Evolutionary conservation across 2,113 vertebrate species (phyloP), one percentile per base, ranked within the genome.

Genomic region (Pluvianellus socialis): DNA sequence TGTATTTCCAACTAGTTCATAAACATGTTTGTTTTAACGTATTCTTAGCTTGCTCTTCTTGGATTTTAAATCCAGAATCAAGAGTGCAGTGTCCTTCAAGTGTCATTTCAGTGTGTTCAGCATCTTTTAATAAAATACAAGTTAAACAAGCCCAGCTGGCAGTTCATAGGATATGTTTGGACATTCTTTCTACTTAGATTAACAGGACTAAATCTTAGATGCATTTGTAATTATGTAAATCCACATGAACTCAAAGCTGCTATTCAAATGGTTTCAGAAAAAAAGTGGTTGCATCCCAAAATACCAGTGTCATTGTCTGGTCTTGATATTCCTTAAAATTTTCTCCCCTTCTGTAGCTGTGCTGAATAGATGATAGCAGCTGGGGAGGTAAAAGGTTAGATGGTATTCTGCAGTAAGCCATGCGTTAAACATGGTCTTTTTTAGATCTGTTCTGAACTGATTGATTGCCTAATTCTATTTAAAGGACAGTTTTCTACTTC

Each of bases 61-160:
- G 92, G 38, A 70, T 91, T 94, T 96, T 85, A 95, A 95, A 96
- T 82, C 61, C 62, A 88, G 79, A 96, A 92, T 97, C 83, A 97
- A 95, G 77, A 91, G 42, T 40, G 65, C 30, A 62, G 81, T 38
- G 93, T 91, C 65, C 88, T 96, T 94, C 59, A 94, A 96, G 83
- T 85, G 95, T 91, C 83, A 75, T 65, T 93, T 95, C 77, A 91
- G 14, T 82, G 52, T 81, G 61, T 95, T 94, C 88, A 94, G 35
- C 58, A 86, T 94, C 84, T 97, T 96, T 87, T 94, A 47, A 6
- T 89, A 87, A 92, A 95, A 81, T 8, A 42, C 55, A 85, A 93
- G 35, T 70, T 93, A 95, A 97, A 92, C 84, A 93, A 81, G 84
- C 80, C 87, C 94, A 94, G 79, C 82, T 98, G 96, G 91, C 83